Base-by-base conservation (phyloP, 1,140 invertebrate species). In the Coboldia fuscipes region DNA sequence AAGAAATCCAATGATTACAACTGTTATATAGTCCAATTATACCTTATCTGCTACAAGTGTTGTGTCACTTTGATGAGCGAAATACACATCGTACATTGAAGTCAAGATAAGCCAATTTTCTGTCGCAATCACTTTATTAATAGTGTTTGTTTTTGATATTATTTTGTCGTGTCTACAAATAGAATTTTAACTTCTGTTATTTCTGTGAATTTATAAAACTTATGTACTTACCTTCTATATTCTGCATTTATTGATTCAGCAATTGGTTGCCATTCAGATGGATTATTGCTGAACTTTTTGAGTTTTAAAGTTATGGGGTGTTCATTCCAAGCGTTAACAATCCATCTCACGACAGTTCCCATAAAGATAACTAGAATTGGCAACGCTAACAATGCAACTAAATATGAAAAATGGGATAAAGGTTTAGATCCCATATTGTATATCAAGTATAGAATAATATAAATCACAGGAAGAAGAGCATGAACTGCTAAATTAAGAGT, bases 71-170 rank as follows among this genome's bases (percentile, higher is more conserved):
- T 89, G 82, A 50, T 81, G 74, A 1, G 75, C 70, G 28, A 86
- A 47, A 42, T 75, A 58, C 1, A 89, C 46, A 43, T 55, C 68
- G 47, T 89, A 84, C 30, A 77, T 70, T 1, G 71, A 63, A 2
- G 83, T 68, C 60, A 85, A 84, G 17, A 92, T 70, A n/a, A 92
- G 69, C 83, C 84, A 92, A 42, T 75, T 83, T 45, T 83, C 72
- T 1, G 82, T 88, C 4, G 74, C 76, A 40, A 86, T 64, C 21
- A 85, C 58, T 44, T 69, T 70, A 32, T 63, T 68, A 17, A 80
- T 61, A 3, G 70, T 65, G 50, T 68, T 78, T 30, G 70, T 62
- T 32, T 70, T 62, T 37, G 82, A 69, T 15, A 62, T 66, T 37
- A 83, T 68, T 57, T 84, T 85, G 45, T 83, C 74, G 39, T 75